phyloP scores from a whole-genome alignment of 2,113 vertebrate species.

The Brachyistius frenatus region DNA sequence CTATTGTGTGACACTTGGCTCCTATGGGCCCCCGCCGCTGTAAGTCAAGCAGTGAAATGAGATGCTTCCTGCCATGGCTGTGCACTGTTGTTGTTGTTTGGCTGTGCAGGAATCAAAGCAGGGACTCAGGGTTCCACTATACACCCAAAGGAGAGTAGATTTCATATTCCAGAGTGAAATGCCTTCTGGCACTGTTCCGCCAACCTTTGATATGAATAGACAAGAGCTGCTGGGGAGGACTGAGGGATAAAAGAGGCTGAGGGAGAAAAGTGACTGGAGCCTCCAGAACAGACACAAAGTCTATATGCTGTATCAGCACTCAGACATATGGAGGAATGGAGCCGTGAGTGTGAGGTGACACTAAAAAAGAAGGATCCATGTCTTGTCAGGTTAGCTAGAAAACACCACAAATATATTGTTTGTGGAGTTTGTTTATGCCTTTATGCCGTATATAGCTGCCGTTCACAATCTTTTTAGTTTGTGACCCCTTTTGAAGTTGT shows the following conservation, averaged over 20 bases:
- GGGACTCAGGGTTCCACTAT: slow-evolving; percentile 63
- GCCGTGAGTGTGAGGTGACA: slow-evolving; percentile 18
- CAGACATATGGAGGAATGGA: slow-evolving; percentile 22
- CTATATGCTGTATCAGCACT: slow-evolving; percentile 60
- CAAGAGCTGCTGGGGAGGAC: slow-evolving; percentile 73
- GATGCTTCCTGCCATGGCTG: slow-evolving; percentile 53
- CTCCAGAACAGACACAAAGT: slow-evolving; percentile 43
- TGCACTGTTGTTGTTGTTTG: slow-evolving; percentile 72
- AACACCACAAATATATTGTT: background rate
- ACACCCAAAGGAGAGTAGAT: slow-evolving; percentile 73
- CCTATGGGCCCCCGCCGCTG: slow-evolving; percentile 58
- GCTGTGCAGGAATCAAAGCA: slow-evolving; percentile 61
- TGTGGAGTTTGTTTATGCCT: background rate
- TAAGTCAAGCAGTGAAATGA: slow-evolving; percentile 49
- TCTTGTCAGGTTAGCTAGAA: background rate
- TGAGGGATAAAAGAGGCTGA: slow-evolving; percentile 71
- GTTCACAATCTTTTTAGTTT: background rate
- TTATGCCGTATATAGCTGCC: background rate
- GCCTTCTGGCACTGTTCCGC: slow-evolving; percentile 72
- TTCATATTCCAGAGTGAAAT: slow-evolving; percentile 74
- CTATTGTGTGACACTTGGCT: slow-evolving; percentile 71
- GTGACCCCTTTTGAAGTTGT: too few species aligned
- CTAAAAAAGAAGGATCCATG: slow-evolving; percentile 4
- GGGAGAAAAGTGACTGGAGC: slow-evolving; percentile 66
- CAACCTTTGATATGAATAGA: slow-evolving; percentile 79